These are phyloP conservation scores for Kryptolebias ocellatus DNA, from an alignment of 2,797 vertebrate genomes.

Conservation along the genomic window DNA sequence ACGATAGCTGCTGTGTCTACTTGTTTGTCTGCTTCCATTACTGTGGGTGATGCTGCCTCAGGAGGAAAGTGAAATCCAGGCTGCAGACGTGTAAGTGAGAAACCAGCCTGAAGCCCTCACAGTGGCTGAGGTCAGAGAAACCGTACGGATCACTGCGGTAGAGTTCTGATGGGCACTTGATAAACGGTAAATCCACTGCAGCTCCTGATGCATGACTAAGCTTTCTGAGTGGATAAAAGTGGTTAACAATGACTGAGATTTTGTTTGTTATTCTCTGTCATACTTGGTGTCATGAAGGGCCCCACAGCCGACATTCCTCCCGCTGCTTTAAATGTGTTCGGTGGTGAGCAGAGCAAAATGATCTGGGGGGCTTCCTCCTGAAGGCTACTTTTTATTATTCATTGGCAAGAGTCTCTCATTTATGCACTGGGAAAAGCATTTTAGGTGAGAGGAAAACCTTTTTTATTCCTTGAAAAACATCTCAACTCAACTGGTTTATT, in stretches of 20 bases:
- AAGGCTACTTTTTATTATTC: slow-evolving; percentile 67
- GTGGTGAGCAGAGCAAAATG: slow-evolving; percentile 20
- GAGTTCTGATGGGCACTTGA: slow-evolving; percentile 40
- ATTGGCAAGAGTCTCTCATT: slow-evolving; percentile 35
- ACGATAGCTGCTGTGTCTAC: slow-evolving; percentile 64
- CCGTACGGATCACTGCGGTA: slow-evolving; percentile 43
- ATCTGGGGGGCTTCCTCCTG: slow-evolving; percentile 35
- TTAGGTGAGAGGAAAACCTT: slow-evolving; percentile 1
- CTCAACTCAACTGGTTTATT: background rate
- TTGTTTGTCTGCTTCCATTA: slow-evolving; percentile 75
- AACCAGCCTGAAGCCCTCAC: slow-evolving; percentile 59
- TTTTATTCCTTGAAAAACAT: background rate
- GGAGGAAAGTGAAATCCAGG: slow-evolving; percentile 63
- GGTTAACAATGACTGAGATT: slow-evolving; percentile 42
- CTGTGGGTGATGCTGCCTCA: slow-evolving; percentile 66
- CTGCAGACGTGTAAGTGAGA: slow-evolving; percentile 54
- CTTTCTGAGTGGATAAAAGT: slow-evolving; percentile 38
- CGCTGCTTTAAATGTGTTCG: slow-evolving; percentile 37
- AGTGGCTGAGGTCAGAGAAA: slow-evolving; percentile 45
- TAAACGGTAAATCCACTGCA: slow-evolving; percentile 42
- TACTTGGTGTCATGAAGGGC: slow-evolving; percentile 8
- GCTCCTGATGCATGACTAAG: slow-evolving; percentile 30
- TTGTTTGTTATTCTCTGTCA: slow-evolving; percentile 36
- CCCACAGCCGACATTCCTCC: slow-evolving; percentile 21
- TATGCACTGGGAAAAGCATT: slow-evolving; percentile 37